Evolutionary conservation across 2,113 vertebrate species (phyloP).

Genomic region (Heterocephalus glaber): DNA sequence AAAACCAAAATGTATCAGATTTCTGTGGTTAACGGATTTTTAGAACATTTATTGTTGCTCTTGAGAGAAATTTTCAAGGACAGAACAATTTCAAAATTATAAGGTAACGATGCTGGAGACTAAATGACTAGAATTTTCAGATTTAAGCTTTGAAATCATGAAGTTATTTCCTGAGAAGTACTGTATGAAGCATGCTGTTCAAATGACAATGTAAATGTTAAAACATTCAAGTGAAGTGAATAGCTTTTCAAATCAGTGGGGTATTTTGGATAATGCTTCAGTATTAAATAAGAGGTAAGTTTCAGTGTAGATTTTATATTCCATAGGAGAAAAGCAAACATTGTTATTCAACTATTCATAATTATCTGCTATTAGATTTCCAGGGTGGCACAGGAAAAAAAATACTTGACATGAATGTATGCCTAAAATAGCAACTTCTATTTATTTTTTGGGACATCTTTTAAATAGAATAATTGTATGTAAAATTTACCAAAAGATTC

Average conservation of each 20-base stretch:
- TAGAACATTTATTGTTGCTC: neutral
- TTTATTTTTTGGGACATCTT: neutral
- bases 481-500: neutral
- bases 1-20: neutral
- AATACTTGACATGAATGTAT: neutral
- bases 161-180: conserved; percentile 36
- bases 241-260: conserved; percentile 50
- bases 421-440: neutral
- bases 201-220: conserved; percentile 57
- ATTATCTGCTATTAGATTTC: conserved; percentile 37
- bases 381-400: neutral
- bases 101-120: neutral
- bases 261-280: conserved; percentile 44
- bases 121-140: neutral
- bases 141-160: conserved; percentile 12
- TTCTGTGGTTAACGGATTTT: neutral
- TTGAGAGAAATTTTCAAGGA: conserved; percentile 18
- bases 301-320: conserved; percentile 16
- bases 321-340: conserved; percentile 64
- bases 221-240: conserved; percentile 45
- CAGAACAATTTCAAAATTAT: conserved; percentile 11
- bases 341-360: conserved; percentile 35
- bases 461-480: neutral
- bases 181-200: conserved; percentile 29
- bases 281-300: conserved; percentile 55